Evolutionary conservation across 1,140 invertebrate genomes (phyloP).

Genomic region (Lordiphosa clarofinis): DNA sequence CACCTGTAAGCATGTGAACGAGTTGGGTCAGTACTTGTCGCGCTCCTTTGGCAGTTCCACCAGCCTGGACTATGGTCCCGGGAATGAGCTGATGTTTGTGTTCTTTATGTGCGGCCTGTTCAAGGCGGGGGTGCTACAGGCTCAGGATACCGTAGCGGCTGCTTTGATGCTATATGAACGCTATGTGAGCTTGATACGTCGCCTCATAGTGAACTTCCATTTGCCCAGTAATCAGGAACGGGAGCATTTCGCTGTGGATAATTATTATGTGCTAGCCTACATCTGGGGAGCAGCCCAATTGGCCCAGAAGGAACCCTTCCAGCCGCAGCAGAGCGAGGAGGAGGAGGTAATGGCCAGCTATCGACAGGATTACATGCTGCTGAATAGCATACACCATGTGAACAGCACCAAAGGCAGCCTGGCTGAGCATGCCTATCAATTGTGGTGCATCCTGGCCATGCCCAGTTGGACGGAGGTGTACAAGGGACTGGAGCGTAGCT

Average conservation of each 20-base stretch:
- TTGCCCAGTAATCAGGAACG: constrained; percentile 1
- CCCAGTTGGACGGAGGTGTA: constrained; percentile 47
- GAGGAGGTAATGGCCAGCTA: neutral
- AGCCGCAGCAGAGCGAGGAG: constrained; percentile 14
- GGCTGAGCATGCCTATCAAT: constrained; percentile 32
- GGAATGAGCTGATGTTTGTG: constrained; percentile 54
- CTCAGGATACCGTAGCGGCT: constrained; percentile 37
- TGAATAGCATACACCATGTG: constrained; percentile 30
- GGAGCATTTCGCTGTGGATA: constrained; percentile 18
- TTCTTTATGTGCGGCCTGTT: constrained; percentile 52
- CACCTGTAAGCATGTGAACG: constrained; percentile 40
- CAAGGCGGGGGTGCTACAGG: constrained; percentile 20
- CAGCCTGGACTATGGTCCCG: constrained; percentile 20
- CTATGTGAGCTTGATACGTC: constrained; percentile 36
- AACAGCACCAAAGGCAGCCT: constrained; percentile 12
- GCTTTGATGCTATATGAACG: constrained; percentile 42
- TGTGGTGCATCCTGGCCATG: constrained; percentile 50
- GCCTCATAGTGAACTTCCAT: constrained; percentile 18
- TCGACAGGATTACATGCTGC: constrained; percentile 33
- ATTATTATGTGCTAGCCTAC: constrained; percentile 41
- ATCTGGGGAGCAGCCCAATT: constrained; percentile 52
- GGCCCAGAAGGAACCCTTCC: constrained; percentile 19
- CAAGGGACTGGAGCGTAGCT: constrained; percentile 21
- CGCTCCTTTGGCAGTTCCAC: constrained; percentile 35
- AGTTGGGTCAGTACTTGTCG: constrained; percentile 47